Percentiles rank a stretch among this genome's conserved stretches.
These are phyloP conservation scores for Sebastes paucispinis DNA, from an alignment of 2,797 vertebrate genomes.

Conservation along the genomic window DNA sequence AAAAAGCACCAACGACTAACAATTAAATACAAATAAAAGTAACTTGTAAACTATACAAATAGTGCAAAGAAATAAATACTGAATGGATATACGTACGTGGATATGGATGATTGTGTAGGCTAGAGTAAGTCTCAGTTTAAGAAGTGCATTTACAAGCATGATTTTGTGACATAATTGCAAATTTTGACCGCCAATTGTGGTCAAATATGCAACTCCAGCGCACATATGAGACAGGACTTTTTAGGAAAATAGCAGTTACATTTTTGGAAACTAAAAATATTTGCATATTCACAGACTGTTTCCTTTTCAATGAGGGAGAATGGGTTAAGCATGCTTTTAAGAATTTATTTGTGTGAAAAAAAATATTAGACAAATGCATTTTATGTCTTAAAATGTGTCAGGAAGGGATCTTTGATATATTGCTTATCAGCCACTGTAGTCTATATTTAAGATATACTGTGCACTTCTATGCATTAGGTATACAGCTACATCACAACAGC, in stretches of 20 bases:
- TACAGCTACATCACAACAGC: neutral
- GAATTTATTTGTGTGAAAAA: neutral
- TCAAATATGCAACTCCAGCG: neutral
- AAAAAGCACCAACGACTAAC: too few species aligned
- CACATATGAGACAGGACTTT: neutral
- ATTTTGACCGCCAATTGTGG: neutral
- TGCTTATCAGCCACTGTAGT: neutral
- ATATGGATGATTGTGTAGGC: too few species aligned
- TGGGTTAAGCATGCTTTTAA: neutral
- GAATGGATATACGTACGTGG: too few species aligned
- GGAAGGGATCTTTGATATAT: neutral
- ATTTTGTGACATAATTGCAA: neutral
- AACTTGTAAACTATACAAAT: too few species aligned
- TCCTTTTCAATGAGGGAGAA: neutral
- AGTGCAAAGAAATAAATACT: too few species aligned
- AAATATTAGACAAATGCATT: neutral
- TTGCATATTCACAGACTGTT: neutral
- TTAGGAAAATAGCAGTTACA: neutral
- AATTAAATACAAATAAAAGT: too few species aligned
- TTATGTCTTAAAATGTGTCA: neutral
- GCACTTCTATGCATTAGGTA: neutral
- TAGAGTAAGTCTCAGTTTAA: neutral
- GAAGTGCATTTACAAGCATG: neutral
- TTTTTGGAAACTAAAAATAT: neutral
- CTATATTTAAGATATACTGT: neutral